Evolutionary conservation across 2,797 vertebrate genomes (phyloP).

Genomic region (Bufotes viridis): DNA sequence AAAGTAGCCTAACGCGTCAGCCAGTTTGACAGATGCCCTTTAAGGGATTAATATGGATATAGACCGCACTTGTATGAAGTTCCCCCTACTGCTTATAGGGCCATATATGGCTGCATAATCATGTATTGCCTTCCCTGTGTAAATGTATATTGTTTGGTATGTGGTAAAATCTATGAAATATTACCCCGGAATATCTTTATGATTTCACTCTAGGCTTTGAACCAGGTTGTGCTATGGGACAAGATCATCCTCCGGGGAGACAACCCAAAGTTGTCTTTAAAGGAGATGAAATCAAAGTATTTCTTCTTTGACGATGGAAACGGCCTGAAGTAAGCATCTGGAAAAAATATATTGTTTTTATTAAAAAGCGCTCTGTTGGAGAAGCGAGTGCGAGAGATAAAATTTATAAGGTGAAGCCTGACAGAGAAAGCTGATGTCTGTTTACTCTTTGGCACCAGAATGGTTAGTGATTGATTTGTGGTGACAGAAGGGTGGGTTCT

Average conservation of each 20-base stretch:
- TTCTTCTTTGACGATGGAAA: constrained; percentile 99
- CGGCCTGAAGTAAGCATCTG: constrained; percentile 87
- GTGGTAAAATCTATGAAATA: background rate
- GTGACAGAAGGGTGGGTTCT: constrained; percentile 54
- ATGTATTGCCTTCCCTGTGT: background rate
- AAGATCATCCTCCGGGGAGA: constrained; percentile 94
- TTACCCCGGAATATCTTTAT: constrained; percentile 29
- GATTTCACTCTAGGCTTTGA: constrained; percentile 81
- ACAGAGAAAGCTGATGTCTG: constrained; percentile 54
- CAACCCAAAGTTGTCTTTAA: constrained; percentile 87
- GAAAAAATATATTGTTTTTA: constrained; percentile 60
- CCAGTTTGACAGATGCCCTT: background rate
- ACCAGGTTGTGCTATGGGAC: constrained; percentile 98
- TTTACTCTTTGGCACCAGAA: constrained; percentile 55
- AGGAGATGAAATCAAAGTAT: constrained; percentile 96
- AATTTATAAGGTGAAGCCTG: constrained; percentile 60
- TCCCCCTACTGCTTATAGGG: background rate
- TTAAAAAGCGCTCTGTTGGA: constrained; percentile 42
- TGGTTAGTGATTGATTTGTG: constrained; percentile 56
- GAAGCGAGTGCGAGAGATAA: constrained; percentile 46
- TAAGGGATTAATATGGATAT: background rate
- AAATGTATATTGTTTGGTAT: background rate
- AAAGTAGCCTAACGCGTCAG: no score
- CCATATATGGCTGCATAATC: background rate
- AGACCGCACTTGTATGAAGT: background rate